Conservation (phyloP, 2,797 vertebrate species). For the Toxotes lorentzi region DNA sequence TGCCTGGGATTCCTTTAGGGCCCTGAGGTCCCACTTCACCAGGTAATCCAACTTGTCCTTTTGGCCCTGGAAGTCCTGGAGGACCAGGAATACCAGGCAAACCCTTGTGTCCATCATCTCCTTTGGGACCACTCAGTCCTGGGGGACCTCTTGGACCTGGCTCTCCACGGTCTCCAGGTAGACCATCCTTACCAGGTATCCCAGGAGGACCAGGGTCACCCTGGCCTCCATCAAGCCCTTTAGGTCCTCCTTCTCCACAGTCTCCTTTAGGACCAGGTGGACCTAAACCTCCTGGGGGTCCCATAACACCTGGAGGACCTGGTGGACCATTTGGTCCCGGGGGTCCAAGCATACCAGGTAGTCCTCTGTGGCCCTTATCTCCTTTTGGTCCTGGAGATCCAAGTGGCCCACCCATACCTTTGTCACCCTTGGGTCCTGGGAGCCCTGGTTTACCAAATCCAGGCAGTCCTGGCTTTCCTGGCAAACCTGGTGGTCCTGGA, state of each 20-base stretch:
- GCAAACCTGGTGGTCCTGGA: conserved; percentile 92
- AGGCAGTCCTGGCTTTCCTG: conserved; percentile 93
- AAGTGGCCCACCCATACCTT: conserved; percentile 88
- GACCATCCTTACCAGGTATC: conserved; percentile 92
- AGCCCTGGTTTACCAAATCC: conserved; percentile 95
- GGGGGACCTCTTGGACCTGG: conserved; percentile 91
- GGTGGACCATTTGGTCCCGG: conserved; percentile 90
- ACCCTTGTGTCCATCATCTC: conserved; percentile 92
- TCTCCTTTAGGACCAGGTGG: conserved; percentile 94
- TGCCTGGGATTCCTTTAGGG: conserved; percentile 93
- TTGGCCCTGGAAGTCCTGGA: conserved; percentile 89
- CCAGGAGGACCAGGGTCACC: conserved; percentile 92
- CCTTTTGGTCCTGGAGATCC: conserved; percentile 91
- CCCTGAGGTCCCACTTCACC: conserved; percentile 93
- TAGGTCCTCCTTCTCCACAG: conserved; percentile 88
- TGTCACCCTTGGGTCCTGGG: conserved; percentile 93
- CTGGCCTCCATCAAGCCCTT: conserved; percentile 89
- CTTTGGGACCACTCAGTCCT: conserved; percentile 91
- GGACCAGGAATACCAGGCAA: conserved; percentile 89
- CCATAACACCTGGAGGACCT: conserved; percentile 89
- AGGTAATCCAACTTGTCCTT: conserved; percentile 90
- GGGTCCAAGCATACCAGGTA: conserved; percentile 90
- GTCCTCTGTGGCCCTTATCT: conserved; percentile 91
- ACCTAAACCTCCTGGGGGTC: conserved; percentile 89
- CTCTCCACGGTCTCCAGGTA: conserved; percentile 91